Conservation (phyloP, 2,113 vertebrate genomes). For the Physeter macrocephalus region DNA sequence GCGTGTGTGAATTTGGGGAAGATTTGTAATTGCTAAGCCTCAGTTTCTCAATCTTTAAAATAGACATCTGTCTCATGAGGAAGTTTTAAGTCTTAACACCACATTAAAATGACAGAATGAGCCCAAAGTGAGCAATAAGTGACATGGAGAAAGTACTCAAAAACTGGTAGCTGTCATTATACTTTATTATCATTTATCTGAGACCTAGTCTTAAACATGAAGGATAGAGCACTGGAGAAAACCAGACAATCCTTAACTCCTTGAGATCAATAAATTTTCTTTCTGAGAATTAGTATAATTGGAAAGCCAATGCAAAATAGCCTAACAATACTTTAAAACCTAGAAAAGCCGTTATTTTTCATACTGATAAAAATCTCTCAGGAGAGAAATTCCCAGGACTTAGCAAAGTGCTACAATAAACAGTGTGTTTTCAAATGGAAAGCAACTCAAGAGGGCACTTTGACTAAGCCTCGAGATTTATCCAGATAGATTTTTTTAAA, state of each 20-base stretch:
- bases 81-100: neutral
- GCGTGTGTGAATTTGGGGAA: neutral
- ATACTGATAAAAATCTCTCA: constrained; percentile 35
- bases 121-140: neutral
- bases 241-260: neutral
- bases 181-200: neutral
- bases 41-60: neutral
- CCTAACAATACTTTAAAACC: constrained; percentile 21
- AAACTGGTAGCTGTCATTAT: neutral
- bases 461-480: neutral
- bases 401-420: constrained; percentile 33
- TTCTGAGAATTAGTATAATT: neutral
- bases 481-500: neutral
- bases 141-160: neutral
- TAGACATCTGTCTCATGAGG: neutral
- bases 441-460: neutral
- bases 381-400: neutral
- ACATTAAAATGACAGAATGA: neutral
- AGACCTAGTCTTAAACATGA: neutral
- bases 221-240: neutral
- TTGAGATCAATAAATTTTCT: constrained; percentile 26
- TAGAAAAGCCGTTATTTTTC: constrained; percentile 28
- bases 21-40: neutral
- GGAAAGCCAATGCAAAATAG: neutral
- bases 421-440: neutral